Percentiles rank a stretch among this genome's conserved stretches.
phyloP scores from a whole-genome alignment of 2,797 vertebrate species.

The Gallinago stenura region DNA sequence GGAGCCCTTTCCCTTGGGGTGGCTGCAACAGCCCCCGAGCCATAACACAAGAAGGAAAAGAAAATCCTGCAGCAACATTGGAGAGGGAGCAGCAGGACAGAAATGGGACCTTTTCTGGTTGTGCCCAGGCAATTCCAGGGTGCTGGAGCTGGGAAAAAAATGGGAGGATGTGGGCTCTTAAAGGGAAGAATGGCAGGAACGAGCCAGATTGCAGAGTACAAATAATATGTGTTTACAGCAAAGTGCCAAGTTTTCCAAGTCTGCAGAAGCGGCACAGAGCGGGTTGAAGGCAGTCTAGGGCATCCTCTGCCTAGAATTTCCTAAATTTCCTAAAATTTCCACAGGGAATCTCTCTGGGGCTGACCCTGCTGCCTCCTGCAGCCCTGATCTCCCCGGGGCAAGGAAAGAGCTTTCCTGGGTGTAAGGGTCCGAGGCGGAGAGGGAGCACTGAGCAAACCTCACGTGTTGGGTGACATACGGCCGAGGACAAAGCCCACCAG shows the following conservation, averaged over 20 bases:
- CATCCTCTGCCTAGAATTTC: neutral
- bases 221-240: neutral
- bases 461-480: rapidly evolving
- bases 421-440: neutral
- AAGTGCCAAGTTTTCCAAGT: neutral
- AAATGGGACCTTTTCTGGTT: neutral
- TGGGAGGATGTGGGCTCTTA: conserved; percentile 36
- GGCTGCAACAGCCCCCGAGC: neutral
- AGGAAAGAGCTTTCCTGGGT: neutral
- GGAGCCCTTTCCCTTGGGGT: neutral
- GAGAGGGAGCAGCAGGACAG: neutral
- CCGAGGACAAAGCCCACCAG: neutral
- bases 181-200: conserved; percentile 31
- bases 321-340: neutral
- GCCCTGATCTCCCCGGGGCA: neutral
- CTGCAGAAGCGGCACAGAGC: neutral
- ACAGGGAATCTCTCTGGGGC: neutral
- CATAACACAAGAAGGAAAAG: neutral
- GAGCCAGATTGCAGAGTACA: neutral
- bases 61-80: neutral
- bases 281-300: rapidly evolving
- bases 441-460: neutral
- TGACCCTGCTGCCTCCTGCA: neutral
- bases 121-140: neutral
- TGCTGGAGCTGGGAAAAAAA: neutral